Conservation (phyloP, 2,888 invertebrate genomes). For the Stomorhina lunata region DNA sequence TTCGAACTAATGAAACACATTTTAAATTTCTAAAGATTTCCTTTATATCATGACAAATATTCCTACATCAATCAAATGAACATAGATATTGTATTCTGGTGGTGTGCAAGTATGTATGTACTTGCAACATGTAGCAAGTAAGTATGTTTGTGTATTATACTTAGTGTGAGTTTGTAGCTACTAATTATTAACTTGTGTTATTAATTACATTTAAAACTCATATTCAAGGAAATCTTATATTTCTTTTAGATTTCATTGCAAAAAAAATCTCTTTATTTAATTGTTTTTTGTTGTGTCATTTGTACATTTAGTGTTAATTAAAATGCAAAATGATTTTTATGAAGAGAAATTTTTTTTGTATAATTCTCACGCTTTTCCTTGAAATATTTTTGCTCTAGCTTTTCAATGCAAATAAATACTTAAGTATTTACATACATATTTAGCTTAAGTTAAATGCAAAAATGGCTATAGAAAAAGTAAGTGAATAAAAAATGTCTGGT, state of each 20-base stretch:
- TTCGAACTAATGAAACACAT: background rate
- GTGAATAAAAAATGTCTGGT: conserved; percentile 15
- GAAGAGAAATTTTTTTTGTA: conserved; percentile 48
- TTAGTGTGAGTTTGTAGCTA: background rate
- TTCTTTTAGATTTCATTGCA: background rate
- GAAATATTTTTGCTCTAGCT: background rate
- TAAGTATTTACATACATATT: background rate
- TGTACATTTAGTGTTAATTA: conserved; percentile 52
- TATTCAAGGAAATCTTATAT: conserved; percentile 41
- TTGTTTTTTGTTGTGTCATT: background rate
- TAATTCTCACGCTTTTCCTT: conserved; percentile 60
- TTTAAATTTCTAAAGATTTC: background rate
- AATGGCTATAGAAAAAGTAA: conserved; percentile 8
- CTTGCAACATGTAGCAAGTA: background rate
- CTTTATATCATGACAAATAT: background rate
- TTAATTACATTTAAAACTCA: conserved; percentile 52
- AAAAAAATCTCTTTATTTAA: background rate
- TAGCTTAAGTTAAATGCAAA: conserved; percentile 19
- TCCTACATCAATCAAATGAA: background rate
- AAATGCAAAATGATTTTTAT: conserved; percentile 58
- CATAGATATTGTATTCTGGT: no score
- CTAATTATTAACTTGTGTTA: conserved; percentile 58
- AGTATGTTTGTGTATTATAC: no score
- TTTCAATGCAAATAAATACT: background rate
- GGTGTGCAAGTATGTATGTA: no score